Evolutionary conservation across 2,797 vertebrate species (phyloP), one percentile per base, ranked within the genome.

Genomic region (Poliocrania exsul): DNA sequence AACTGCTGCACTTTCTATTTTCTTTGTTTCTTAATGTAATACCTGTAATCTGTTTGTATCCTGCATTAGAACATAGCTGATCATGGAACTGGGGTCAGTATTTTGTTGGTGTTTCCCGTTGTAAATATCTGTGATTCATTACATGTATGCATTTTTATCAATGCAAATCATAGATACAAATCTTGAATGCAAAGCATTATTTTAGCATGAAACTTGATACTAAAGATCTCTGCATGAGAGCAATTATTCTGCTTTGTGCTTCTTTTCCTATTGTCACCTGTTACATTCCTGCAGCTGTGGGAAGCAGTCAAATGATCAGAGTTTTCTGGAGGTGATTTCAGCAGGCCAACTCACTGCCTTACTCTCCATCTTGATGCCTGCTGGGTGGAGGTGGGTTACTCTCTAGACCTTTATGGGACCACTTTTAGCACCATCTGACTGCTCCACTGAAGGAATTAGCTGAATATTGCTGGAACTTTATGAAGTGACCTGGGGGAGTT

Each of bases 1-100:
- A 73, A 82, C 81, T 64, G 67, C 94, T 96, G 82, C 78, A 81
- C 85, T 97, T 97, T 38, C 83, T 86, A 51, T 96, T 95, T 97
- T 96, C 61, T 96, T 95, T 96, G 57, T 95, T 97, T 97, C 71
- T 92, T 93, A 82, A 94, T 88, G 91, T 93, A 90, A 96, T 95
- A 80, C 82, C 94, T 93, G 88, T 92, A 92, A 91, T 93, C 65
- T 42, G 12, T 95, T 92, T 95, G 51, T 93, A 53, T 82, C 72
- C 51, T 73, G 66, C 79, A 62, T 65, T 92, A 71, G 86, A 84
- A 83, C 40, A 9, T 57, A 92, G 64, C 24, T 57, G 95, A 91
- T 94, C 25, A 5, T 70, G 84, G 73, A 90, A 84, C n/a, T 70
- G 65, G 78, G 80, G 84, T 92, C 86, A 92, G 21, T 86, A 92